These are phyloP conservation scores for Calidris pugnax DNA, from an alignment of 2,113 vertebrate species.

Conservation along the genomic window DNA sequence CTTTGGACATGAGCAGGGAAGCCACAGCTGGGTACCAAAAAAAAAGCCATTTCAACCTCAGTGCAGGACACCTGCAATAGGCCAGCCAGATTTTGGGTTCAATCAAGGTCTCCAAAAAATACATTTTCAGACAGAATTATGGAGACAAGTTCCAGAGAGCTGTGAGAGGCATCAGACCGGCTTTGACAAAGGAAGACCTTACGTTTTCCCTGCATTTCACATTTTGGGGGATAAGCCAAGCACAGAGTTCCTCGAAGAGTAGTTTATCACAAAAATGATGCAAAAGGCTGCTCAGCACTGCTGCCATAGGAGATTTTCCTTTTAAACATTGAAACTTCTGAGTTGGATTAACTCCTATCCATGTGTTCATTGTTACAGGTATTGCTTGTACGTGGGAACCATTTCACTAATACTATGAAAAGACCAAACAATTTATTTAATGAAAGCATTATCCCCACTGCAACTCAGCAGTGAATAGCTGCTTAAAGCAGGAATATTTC, in stretches of 20 bases:
- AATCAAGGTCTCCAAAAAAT: neutral
- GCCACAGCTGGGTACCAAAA: neutral
- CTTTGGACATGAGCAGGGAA: neutral
- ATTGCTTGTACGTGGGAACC: neutral
- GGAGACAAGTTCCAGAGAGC: neutral
- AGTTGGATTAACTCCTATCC: neutral
- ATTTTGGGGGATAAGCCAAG: neutral
- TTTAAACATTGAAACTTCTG: neutral
- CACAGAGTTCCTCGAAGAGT: neutral
- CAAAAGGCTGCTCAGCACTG: neutral
- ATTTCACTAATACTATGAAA: neutral
- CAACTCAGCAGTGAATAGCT: neutral
- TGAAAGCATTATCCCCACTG: neutral
- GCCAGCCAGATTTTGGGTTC: neutral
- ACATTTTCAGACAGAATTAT: neutral
- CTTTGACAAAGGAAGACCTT: neutral
- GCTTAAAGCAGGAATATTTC: neutral
- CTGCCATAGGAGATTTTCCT: neutral
- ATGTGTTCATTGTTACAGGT: rapidly evolving
- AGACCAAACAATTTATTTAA: neutral
- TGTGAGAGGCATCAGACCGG: neutral
- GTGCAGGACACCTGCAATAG: neutral
- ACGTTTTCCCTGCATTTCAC: neutral
- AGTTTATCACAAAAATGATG: neutral
- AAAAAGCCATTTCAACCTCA: neutral